Evolutionary conservation across 2,113 vertebrate species (phyloP).

Genomic region (Corvus cornix): DNA sequence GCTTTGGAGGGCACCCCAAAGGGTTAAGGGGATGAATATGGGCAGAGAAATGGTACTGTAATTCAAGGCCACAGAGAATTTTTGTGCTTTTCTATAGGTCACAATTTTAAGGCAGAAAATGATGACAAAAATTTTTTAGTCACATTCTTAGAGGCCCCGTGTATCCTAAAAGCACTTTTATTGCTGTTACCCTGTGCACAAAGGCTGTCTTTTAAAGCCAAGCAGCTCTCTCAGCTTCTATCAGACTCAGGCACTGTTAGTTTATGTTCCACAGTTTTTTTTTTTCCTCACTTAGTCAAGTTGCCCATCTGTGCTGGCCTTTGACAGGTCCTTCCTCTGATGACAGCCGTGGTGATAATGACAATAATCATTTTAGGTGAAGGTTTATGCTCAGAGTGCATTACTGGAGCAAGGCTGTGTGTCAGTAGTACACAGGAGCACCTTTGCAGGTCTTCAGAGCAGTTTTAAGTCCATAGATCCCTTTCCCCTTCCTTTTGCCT

Average conservation of each 20-base stretch:
- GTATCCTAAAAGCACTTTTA: background rate
- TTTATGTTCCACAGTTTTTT: background rate
- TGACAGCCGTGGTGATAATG: background rate
- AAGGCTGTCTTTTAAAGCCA: background rate
- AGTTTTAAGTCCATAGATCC: background rate
- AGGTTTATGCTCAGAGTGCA: background rate
- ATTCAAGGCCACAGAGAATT: background rate
- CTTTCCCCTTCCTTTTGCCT: no score
- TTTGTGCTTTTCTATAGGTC: background rate
- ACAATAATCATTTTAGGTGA: fast-evolving
- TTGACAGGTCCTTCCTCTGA: background rate
- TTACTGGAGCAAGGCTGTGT: background rate
- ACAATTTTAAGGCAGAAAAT: background rate
- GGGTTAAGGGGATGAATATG: no score
- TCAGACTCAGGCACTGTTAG: background rate
- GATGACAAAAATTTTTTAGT: background rate
- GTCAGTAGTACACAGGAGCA: background rate
- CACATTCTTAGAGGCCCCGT: background rate
- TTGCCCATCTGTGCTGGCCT: background rate
- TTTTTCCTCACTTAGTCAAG: background rate
- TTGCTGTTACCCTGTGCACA: background rate
- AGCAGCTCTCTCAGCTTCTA: background rate
- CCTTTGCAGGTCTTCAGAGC: background rate
- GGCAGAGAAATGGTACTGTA: background rate
- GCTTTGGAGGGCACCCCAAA: no score